Evolutionary conservation across 2,888 invertebrate genomes (phyloP), one percentile per base, ranked within the genome.

Genomic region (Cantharis nigra): DNA sequence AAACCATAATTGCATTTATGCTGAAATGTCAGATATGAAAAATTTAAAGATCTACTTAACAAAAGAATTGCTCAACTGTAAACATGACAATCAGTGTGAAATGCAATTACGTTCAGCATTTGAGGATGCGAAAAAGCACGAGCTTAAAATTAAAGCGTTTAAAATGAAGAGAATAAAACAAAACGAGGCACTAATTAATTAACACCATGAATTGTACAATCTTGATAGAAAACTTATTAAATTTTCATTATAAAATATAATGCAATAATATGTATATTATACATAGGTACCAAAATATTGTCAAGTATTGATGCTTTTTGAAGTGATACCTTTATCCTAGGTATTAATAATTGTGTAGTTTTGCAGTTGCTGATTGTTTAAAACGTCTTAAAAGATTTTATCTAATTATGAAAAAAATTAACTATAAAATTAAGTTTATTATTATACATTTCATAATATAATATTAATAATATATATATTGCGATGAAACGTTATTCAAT

Each of bases 91-190:
- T 71, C 71, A 74, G 74, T 77, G 77, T 71, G 69, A 74, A 77
- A 77, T 77, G 77, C 74, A 77, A 77, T 77, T 77, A 77, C 71
- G 69, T 74, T 77, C 62, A 71, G 71, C 69, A 71, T 77, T 74
- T 71, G 69, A 67, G 71, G 65, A 71, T 71, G 71, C 63, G 74
- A 77, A 77, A 77, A 67, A 70, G 77, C 71, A 71, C 71, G 62
- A 74, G 74, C 71, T 77, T 77, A 63, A 69, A 77, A 71, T 71
- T 49, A 63, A 74, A 77, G 71, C 74, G 71, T 71, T 77, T 74
- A 77, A 74, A 77, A 77, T 74, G 70, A 77, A 77, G 65, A 71
- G 70, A 74, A 63, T 76, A 64, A 64, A 67, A 67, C 20, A 26
- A 26, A 67, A 67, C 65, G 65, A 26, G 23, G 26, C 65, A 67